Conservation (phyloP, 2,113 vertebrate genomes). For the Thermophis baileyi region DNA sequence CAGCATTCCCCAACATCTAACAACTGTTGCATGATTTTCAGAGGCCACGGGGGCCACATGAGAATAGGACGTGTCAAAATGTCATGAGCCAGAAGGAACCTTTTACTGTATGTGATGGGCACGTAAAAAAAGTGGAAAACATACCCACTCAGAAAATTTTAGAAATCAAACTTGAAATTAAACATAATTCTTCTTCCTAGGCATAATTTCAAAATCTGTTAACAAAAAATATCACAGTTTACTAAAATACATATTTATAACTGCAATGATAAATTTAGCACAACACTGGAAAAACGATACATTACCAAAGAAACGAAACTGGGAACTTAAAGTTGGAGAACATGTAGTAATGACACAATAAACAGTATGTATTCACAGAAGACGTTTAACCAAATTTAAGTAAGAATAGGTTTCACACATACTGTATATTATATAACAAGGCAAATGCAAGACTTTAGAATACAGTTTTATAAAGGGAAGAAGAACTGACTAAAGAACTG, state of each 20-base stretch:
- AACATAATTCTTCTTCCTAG: not conserved
- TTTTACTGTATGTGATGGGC: not conserved
- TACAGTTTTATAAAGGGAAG: not conserved
- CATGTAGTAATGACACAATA: not conserved
- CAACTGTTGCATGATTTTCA: too few species aligned
- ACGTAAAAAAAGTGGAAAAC: not conserved
- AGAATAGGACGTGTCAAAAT: not conserved
- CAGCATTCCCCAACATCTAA: too few species aligned
- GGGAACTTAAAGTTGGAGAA: not conserved
- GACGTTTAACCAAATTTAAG: not conserved
- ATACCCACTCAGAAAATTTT: not conserved
- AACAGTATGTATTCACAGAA: not conserved
- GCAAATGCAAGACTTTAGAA: not conserved
- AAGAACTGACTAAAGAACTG: not conserved
- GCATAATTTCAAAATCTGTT: not conserved
- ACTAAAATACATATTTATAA: not conserved
- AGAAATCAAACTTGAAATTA: not conserved
- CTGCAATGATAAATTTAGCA: not conserved
- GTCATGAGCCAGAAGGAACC: not conserved
- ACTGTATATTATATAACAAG: not conserved
- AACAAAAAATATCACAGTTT: not conserved
- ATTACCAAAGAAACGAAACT: not conserved
- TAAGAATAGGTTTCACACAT: not conserved
- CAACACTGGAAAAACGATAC: not conserved
- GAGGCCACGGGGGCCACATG: too few species aligned